Conservation (phyloP, 2,888 invertebrate genomes). For the Pollenia griseotomentosa region DNA sequence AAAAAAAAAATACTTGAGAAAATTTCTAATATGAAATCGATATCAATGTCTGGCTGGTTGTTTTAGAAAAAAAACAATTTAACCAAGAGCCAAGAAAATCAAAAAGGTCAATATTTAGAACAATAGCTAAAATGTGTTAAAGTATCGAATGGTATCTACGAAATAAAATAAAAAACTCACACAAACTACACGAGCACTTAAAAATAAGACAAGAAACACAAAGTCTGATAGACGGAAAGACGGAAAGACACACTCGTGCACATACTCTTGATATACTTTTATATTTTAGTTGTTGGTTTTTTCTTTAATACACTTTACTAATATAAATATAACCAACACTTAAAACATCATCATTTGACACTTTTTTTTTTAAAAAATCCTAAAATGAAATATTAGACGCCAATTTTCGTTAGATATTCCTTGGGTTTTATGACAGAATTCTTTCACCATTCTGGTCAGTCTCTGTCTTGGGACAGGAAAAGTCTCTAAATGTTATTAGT, state of each 20-base stretch:
- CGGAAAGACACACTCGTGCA: background rate
- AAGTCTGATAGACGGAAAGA: background rate
- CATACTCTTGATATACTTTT: background rate
- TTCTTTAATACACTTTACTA: conserved; percentile 13
- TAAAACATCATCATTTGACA: conserved; percentile 71
- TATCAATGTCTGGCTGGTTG: conserved; percentile 16
- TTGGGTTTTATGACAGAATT: conserved; percentile 16
- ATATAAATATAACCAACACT: conserved; percentile 62
- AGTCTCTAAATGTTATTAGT: conserved; percentile 69
- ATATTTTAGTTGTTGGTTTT: conserved; percentile 24
- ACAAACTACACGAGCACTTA: conserved; percentile 35
- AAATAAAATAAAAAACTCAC: background rate
- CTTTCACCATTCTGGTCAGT: conserved; percentile 13
- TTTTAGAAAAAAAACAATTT: background rate
- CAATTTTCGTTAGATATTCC: conserved; percentile 49
- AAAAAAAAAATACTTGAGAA: conserved; percentile 8
- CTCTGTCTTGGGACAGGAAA: conserved; percentile 27
- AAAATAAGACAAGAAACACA: background rate
- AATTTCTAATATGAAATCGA: conserved; percentile 15
- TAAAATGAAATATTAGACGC: conserved; percentile 66
- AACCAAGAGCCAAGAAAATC: background rate
- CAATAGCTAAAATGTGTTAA: conserved; percentile 32
- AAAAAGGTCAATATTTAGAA: conserved; percentile 40
- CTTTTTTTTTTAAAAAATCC: conserved; percentile 54
- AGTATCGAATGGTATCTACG: conserved; percentile 41